Evolutionary conservation across 2,113 vertebrate species (phyloP).

Genomic region (Clupea harengus): DNA sequence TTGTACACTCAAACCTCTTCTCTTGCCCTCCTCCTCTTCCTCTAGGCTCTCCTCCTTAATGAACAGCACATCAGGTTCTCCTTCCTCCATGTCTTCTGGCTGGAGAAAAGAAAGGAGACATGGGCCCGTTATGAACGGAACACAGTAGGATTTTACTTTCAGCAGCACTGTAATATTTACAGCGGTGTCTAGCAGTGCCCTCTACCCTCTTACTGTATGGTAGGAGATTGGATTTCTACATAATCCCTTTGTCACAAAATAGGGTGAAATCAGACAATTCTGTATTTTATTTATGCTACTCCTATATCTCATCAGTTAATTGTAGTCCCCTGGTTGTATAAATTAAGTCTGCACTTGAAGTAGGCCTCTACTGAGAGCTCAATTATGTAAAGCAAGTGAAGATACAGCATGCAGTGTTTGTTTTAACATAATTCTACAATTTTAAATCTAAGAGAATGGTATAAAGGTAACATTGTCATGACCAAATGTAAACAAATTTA

Average conservation of each 20-base stretch:
- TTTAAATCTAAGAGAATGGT: too few species aligned
- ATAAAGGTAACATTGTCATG: too few species aligned
- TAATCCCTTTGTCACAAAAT: not conserved
- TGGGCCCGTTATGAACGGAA: not conserved
- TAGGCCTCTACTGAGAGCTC: not conserved
- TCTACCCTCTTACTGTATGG: not conserved
- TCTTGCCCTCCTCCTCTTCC: constrained; percentile 36
- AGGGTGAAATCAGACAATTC: not conserved
- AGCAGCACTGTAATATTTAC: not conserved
- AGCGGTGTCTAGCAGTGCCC: not conserved
- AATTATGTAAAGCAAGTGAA: not conserved
- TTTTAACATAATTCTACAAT: too few species aligned
- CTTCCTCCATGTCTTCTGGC: constrained; percentile 44
- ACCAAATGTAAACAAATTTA: not conserved
- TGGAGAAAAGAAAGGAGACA: constrained; percentile 27
- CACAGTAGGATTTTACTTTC: not conserved
- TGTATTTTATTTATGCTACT: too few species aligned
- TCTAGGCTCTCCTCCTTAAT: constrained; percentile 64
- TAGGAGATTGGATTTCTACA: not conserved
- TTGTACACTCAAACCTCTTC: constrained; percentile 54
- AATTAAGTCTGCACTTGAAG: not conserved
- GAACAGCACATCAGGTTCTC: constrained; percentile 59
- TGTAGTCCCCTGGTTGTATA: not conserved
- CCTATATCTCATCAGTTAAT: not conserved
- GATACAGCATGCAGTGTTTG: too few species aligned